Evolutionary conservation across 2,888 invertebrate genomes (phyloP), one percentile per base, ranked within the genome.

Genomic region (Oligia latruncula): DNA sequence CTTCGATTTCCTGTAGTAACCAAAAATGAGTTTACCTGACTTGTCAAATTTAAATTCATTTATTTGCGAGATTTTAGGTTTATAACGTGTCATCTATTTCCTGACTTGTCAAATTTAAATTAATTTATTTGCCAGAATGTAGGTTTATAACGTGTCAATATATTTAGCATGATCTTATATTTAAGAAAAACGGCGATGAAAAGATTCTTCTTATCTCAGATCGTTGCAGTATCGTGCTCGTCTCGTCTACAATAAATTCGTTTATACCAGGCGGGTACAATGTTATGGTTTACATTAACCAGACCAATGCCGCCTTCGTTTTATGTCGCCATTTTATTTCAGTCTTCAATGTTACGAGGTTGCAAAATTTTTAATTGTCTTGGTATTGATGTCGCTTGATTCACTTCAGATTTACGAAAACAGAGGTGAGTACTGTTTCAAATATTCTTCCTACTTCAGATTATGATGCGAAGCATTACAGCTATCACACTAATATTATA

Each of bases 281-380:
- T 75, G 6, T 58, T 58, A 84, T 84, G 68, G 83, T 79, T 80
- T 81, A 81, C 60, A 82, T 82, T 68, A 49, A 72, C 62, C 62
- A 49, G 81, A 87, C 79, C 58, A 74, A 64, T 43, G 49, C 43
- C 35, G 70, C 46, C 58, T 75, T 79, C 73, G 40, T 79, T 74
- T 71, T 83, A 80, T 68, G 17, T 40, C 60, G 68, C 74, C 74
- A 86, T 83, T 88, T 84, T 88, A 82, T 84, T 81, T 77, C n/a
- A 72, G 68, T 78, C 72, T 81, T 82, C 40, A 74, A 76, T 52
- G 20, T 87, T 73, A 75, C 29, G 40, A 75, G 23, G 40, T 67
- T 68, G 58, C 79, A 79, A 84, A 70, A 8, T 2, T 66, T 70
- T 81, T 83, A 78, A 40, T 29, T 65, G 49, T 29, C 49, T 11